phyloP scores from a whole-genome alignment of 2,888 invertebrate genomes.

The Aporophyla lueneburgensis region DNA sequence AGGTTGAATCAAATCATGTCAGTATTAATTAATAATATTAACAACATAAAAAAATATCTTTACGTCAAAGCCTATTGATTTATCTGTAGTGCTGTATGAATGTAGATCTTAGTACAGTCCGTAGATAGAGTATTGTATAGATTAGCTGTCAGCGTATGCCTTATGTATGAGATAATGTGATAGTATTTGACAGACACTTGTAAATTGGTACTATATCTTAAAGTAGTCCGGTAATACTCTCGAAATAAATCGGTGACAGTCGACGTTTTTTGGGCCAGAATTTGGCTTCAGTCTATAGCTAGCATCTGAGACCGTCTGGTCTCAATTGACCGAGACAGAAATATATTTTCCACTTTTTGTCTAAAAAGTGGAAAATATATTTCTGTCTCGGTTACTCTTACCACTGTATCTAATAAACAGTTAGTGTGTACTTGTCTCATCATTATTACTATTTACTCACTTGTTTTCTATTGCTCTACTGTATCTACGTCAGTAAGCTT shows the following conservation, averaged over 20 bases:
- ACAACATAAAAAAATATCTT: background rate
- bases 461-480: background rate
- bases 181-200: slow-evolving; percentile 6
- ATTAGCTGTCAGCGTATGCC: background rate
- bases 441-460: slow-evolving; percentile 1
- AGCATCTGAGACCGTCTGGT: too few relatives aligned
- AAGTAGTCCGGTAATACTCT: background rate
- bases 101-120: background rate
- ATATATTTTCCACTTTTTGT: too few relatives aligned
- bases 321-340: too few relatives aligned
- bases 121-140: background rate
- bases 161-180: slow-evolving; percentile 1
- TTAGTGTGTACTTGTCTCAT: background rate
- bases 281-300: background rate
- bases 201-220: slow-evolving; percentile 2
- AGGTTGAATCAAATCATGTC: too few relatives aligned
- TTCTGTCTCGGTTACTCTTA: background rate
- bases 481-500: background rate
- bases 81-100: background rate
- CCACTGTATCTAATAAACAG: background rate
- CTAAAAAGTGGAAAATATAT: background rate
- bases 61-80: background rate
- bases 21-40: too few relatives aligned
- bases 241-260: background rate
- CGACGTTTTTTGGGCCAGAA: background rate